These are phyloP conservation scores for Sweltsa coloradensis DNA, from an alignment of 1,140 invertebrate genomes.

Conservation along the genomic window DNA sequence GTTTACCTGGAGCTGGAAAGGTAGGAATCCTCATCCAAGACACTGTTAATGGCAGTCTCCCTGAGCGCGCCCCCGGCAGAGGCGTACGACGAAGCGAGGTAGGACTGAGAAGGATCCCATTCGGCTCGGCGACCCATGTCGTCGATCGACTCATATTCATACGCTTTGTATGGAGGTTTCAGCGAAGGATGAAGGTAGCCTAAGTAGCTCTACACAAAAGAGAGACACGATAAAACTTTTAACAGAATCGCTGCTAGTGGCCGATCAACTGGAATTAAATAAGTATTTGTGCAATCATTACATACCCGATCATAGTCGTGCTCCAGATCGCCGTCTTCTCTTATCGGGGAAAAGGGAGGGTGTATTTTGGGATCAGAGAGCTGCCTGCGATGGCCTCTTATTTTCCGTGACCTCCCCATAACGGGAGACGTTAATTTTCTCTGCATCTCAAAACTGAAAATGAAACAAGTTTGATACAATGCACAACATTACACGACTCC, in stretches of 20 bases:
- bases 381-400: constrained; percentile 34
- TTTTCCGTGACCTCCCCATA: constrained; percentile 26
- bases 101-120: constrained; percentile 30
- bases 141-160: constrained; percentile 36
- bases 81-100: constrained; percentile 26
- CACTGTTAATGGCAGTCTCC: constrained; percentile 34
- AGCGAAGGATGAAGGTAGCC: constrained; percentile 22
- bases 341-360: constrained; percentile 38
- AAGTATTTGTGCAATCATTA: too few species aligned
- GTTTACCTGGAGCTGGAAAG: constrained; percentile 16
- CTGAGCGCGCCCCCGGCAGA: constrained; percentile 27
- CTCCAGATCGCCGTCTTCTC: constrained; percentile 38
- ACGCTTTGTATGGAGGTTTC: constrained; percentile 33
- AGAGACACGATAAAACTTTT: too few species aligned
- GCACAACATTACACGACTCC: too few species aligned
- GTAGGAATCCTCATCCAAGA: constrained; percentile 26
- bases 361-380: constrained; percentile 37
- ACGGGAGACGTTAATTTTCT: constrained; percentile 20
- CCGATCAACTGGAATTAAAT: too few species aligned
- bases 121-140: constrained; percentile 24
- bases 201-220: constrained; percentile 20
- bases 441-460: constrained; percentile 22
- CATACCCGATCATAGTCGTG: constrained; percentile 28
- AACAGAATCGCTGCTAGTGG: too few species aligned
- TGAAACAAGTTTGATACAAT: constrained; percentile 2